Conservation (phyloP, 2,888 invertebrate species). For the Iphiclides podalirius region DNA sequence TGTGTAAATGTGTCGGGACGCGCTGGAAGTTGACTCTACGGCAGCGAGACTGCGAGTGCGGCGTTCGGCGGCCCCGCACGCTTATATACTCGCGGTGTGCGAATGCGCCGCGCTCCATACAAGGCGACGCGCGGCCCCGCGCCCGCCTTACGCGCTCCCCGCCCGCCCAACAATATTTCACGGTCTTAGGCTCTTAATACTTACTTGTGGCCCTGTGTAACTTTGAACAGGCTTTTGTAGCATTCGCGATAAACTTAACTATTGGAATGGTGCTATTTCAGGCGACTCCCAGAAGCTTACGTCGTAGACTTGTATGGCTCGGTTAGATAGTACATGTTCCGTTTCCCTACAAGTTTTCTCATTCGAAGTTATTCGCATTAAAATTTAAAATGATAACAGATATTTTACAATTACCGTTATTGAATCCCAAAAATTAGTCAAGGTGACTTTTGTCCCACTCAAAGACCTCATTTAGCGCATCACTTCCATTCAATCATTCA, state of each 20-base stretch:
- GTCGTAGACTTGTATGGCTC: conserved; percentile 15
- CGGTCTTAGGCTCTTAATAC: not conserved
- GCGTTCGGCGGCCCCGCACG: conserved; percentile 47
- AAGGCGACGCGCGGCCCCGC: conserved; percentile 49
- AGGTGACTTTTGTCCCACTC: too few species aligned
- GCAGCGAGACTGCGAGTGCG: conserved; percentile 81
- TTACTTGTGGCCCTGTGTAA: not conserved
- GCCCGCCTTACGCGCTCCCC: conserved; percentile 34
- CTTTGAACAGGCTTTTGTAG: not conserved
- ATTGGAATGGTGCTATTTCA: conserved; percentile 48
- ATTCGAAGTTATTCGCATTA: too few species aligned
- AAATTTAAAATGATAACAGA: too few species aligned
- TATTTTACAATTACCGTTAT: too few species aligned
- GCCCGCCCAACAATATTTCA: conserved; percentile 16
- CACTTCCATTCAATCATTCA: too few species aligned
- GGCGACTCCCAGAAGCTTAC: conserved; percentile 31
- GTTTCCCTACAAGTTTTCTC: not conserved
- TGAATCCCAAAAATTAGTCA: too few species aligned
- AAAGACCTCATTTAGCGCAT: too few species aligned
- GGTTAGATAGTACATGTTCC: not conserved
- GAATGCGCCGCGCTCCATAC: conserved; percentile 41
- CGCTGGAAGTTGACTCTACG: conserved; percentile 76
- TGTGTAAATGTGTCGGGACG: conserved; percentile 62
- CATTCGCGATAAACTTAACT: conserved; percentile 26
- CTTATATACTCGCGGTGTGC: conserved; percentile 57